These are phyloP conservation scores for Biston stratarius DNA, from an alignment of 2,888 invertebrate genomes.

Conservation along the genomic window DNA sequence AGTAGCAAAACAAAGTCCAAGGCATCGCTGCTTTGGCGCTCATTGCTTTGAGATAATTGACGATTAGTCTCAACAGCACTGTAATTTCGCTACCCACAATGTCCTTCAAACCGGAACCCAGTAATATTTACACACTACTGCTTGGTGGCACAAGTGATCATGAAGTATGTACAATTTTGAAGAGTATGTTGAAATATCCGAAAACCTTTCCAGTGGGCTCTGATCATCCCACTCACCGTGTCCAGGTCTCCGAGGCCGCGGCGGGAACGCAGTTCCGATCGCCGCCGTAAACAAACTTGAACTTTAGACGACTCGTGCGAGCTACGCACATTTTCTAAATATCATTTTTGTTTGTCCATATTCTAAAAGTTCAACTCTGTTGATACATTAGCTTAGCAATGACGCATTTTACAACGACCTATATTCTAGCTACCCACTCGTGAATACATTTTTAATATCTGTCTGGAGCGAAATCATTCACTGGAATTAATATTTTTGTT, in stretches of 20 bases:
- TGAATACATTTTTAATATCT: neutral
- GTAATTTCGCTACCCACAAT: too few species aligned
- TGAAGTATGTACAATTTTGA: neutral
- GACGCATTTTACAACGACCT: conserved; percentile 10
- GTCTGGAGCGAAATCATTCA: neutral
- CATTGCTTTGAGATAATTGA: too few species aligned
- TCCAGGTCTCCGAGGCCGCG: neutral
- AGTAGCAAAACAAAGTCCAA: too few species aligned
- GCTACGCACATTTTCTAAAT: conserved; percentile 1
- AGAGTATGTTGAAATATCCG: neutral
- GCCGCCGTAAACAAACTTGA: conserved; percentile 21
- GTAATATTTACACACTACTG: too few species aligned
- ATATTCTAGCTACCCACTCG: conserved; percentile 8
- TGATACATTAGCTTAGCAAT: neutral
- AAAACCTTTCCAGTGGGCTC: neutral
- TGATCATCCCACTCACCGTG: conserved; percentile 14
- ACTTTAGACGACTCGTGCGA: conserved; percentile 5
- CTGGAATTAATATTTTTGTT: neutral
- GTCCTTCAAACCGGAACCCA: too few species aligned
- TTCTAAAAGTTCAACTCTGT: neutral
- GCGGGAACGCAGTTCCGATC: conserved; percentile 9
- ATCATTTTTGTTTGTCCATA: conserved; percentile 1
- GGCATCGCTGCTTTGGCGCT: too few species aligned
- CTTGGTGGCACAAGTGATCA: too few species aligned
- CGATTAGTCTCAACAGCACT: too few species aligned